These are phyloP conservation scores for Tragulus kanchil DNA, from an alignment of 2,113 vertebrate species.

Conservation along the genomic window DNA sequence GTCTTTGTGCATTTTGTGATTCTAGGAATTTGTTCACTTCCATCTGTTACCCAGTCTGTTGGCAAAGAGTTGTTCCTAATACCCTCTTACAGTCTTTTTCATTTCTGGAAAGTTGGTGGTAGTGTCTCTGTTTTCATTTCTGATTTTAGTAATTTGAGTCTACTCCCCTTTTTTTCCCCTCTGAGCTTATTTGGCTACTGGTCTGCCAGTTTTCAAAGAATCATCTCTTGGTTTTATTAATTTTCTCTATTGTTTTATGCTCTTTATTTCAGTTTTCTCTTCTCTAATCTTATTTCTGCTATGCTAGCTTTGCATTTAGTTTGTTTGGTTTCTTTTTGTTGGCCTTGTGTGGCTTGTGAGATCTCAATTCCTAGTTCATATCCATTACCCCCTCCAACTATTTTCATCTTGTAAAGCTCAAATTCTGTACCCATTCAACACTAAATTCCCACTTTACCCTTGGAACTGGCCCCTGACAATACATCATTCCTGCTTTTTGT, in stretches of 20 bases:
- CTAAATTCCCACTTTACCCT: background rate
- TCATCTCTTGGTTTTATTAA: background rate
- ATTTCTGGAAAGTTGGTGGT: background rate
- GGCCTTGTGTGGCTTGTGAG: too few relatives aligned
- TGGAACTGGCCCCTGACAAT: background rate
- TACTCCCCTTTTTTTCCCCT: background rate
- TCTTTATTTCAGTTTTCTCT: background rate
- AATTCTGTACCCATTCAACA: background rate
- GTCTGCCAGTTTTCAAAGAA: background rate
- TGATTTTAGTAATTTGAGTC: background rate
- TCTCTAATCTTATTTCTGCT: background rate
- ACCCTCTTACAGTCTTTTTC: background rate
- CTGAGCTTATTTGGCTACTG: background rate
- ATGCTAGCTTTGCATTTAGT: background rate
- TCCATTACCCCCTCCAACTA: too few relatives aligned
- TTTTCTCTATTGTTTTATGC: background rate
- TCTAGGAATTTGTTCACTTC: background rate
- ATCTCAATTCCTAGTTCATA: too few relatives aligned
- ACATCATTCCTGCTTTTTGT: background rate
- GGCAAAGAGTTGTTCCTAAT: background rate
- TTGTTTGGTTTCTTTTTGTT: background rate
- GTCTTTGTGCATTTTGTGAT: background rate
- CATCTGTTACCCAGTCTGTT: background rate
- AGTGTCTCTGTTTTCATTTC: background rate
- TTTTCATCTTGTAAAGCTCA: background rate